Evolutionary conservation across 2,888 invertebrate species (phyloP), one percentile per base, ranked within the genome.

Genomic region (Octodonta nipae): DNA sequence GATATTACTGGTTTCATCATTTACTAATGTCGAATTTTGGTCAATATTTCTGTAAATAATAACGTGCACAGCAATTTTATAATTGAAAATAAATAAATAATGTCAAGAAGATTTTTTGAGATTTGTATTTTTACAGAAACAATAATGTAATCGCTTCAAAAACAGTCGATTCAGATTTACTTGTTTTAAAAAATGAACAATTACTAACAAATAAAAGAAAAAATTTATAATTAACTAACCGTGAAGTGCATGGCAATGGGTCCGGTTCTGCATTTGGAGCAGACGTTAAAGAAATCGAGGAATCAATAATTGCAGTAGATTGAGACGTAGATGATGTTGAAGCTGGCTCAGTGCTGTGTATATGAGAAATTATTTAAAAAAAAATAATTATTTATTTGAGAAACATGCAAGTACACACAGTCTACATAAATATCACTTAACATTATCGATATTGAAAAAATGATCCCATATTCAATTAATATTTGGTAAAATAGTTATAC

Each of bases 321-420:
- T 33, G 13, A 22, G 33, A 17, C 29, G 29, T 14, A 12, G 33
- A 22, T 22, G 33, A 33, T 33, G 33, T 30, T 22, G 15, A 13
- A 30, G 24, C 20, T 33, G 33, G 29, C 33, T 33, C 33, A 30
- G 29, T 22, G 29, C 29, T 33, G 20, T 33, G n/a, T n/a, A 20
- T 30, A 33, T 33, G 15, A 32, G 25, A 32, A 32, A 27, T 32
- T 27, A 32, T n/a, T n/a, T n/a, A n/a, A n/a, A n/a, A n/a, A n/a
- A n/a, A n/a, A n/a, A n/a, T n/a, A n/a, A n/a, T n/a, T n/a, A n/a
- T n/a, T n/a, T n/a, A n/a, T n/a, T n/a, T n/a, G n/a, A n/a, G n/a
- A n/a, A n/a, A n/a, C n/a, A n/a, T n/a, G n/a, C n/a, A n/a, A n/a
- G n/a, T n/a, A n/a, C n/a, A n/a, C n/a, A n/a, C n/a, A n/a, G n/a